These are phyloP conservation scores for Arion vulgaris DNA, from an alignment of 1,140 invertebrate genomes.

Conservation along the genomic window DNA sequence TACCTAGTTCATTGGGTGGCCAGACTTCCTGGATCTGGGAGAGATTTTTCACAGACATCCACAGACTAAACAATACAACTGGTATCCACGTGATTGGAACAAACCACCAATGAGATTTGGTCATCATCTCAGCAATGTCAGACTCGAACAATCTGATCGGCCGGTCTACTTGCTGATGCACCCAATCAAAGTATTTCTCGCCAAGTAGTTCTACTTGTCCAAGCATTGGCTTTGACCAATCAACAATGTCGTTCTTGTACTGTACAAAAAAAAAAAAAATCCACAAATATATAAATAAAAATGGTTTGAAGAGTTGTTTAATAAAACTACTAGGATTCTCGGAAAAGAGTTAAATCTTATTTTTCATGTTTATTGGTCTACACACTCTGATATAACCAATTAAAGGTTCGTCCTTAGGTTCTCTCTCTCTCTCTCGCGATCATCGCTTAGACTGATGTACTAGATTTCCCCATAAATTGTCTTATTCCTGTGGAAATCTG, in stretches of 20 bases:
- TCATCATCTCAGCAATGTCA: conserved; percentile 71
- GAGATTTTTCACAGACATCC: conserved; percentile 39
- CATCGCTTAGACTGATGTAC: too few relatives aligned
- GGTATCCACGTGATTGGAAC: conserved; percentile 74
- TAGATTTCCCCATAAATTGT: too few relatives aligned
- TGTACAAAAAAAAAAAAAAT: neutral
- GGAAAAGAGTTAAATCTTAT: too few relatives aligned
- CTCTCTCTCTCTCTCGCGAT: too few relatives aligned
- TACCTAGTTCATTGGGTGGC: conserved; percentile 21
- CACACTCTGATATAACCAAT: too few relatives aligned
- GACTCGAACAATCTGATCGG: conserved; percentile 71
- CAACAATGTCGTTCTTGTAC: conserved; percentile 67
- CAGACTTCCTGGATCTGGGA: conserved; percentile 39
- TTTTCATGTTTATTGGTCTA: too few relatives aligned
- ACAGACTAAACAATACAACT: conserved; percentile 52
- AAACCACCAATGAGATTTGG: conserved; percentile 72
- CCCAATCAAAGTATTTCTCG: conserved; percentile 73
- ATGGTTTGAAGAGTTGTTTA: too few relatives aligned
- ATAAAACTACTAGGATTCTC: too few relatives aligned
- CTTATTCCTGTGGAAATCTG: too few relatives aligned
- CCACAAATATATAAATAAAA: neutral
- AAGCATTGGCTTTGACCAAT: conserved; percentile 70
- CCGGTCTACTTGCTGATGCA: conserved; percentile 73
- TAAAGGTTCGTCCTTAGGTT: too few relatives aligned
- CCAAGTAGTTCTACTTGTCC: conserved; percentile 69